These are phyloP conservation scores for Cephonodes hylas DNA, from an alignment of 2,888 invertebrate genomes.

Conservation along the genomic window DNA sequence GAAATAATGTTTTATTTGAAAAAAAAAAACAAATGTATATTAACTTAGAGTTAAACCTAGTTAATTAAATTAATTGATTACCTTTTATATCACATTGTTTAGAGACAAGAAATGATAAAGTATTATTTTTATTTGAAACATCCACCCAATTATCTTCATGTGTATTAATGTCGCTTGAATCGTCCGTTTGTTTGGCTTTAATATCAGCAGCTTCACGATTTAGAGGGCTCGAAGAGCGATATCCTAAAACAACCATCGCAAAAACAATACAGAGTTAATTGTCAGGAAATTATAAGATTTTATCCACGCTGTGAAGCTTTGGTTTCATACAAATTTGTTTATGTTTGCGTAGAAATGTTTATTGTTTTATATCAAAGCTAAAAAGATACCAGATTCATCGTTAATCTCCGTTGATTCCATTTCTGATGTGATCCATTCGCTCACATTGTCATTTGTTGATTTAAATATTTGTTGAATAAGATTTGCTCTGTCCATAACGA, in stretches of 20 bases:
- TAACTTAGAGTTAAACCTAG: not conserved
- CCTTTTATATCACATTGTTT: not conserved
- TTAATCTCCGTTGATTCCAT: constrained; percentile 39
- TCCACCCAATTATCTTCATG: constrained; percentile 15
- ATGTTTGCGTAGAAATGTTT: too few relatives aligned
- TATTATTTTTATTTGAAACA: not conserved
- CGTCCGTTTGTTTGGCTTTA: constrained; percentile 20
- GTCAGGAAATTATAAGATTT: not conserved
- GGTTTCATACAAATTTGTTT: not conserved
- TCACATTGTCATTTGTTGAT: constrained; percentile 35
- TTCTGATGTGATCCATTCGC: constrained; percentile 36
- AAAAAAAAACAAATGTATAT: not conserved
- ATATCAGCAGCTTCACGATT: constrained; percentile 18
- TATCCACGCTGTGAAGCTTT: not conserved
- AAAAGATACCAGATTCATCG: constrained; percentile 41
- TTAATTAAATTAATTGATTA: not conserved
- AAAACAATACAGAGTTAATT: not conserved
- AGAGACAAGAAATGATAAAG: not conserved
- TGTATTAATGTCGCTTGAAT: not conserved
- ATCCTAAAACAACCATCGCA: constrained; percentile 31
- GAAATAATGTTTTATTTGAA: not conserved
- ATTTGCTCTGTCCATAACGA: not conserved
- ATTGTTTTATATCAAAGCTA: not conserved
- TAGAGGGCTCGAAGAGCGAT: constrained; percentile 31
- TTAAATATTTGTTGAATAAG: constrained; percentile 16